Conservation (phyloP, 2,797 vertebrate species). For the Sebastes diaconus region DNA sequence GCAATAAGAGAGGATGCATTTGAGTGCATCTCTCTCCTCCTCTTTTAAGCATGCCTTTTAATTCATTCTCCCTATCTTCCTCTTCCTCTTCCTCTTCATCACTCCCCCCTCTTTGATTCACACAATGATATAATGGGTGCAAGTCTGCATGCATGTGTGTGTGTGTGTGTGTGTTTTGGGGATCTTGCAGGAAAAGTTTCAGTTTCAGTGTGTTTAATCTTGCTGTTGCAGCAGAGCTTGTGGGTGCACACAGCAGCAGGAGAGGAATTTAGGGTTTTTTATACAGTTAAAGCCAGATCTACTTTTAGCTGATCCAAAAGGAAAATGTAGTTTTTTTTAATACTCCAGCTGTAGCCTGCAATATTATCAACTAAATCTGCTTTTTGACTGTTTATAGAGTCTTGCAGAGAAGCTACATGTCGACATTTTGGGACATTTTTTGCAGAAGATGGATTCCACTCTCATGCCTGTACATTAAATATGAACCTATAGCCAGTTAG, state of each 20-base stretch:
- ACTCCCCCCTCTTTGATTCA: not conserved
- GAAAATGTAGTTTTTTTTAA: constrained; percentile 48
- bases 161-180: constrained; percentile 24
- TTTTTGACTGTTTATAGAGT: not conserved
- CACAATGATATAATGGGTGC: constrained; percentile 20
- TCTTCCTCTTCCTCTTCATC: not conserved
- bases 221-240: constrained; percentile 10
- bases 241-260: constrained; percentile 30
- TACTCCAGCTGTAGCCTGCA: constrained; percentile 28
- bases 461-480: not conserved
- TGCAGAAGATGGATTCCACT: not conserved
- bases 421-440: not conserved
- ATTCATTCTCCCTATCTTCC: not conserved
- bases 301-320: constrained; percentile 60
- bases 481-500: not conserved
- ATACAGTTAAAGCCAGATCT: constrained; percentile 35
- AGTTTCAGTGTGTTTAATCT: constrained; percentile 38
- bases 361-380: not conserved
- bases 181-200: constrained; percentile 61
- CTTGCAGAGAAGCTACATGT: not conserved
- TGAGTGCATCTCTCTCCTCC: not conserved
- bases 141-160: not conserved
- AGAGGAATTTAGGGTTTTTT: constrained; percentile 42
- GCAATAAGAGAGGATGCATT: constrained; percentile 35
- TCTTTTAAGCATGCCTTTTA: constrained; percentile 29